phyloP scores from a whole-genome alignment of 2,113 vertebrate species.

The Manacus vitellinus region DNA sequence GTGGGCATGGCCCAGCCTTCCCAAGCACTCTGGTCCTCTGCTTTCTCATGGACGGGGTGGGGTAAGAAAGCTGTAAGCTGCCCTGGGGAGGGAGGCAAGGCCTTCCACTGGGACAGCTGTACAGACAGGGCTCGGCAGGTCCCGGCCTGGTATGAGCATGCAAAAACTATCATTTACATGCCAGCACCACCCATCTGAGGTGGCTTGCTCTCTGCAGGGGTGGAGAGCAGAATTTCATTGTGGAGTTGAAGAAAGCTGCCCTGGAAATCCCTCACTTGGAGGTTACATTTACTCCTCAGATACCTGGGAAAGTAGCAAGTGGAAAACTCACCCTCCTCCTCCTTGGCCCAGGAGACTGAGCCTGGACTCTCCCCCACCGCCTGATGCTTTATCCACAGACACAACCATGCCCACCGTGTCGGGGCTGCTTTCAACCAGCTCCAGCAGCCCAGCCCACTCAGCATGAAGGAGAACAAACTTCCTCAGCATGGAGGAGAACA shows the following conservation, averaged over 20 bases:
- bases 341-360: not conserved
- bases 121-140: not conserved
- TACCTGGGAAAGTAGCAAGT: not conserved
- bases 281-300: not conserved
- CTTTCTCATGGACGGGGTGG: not conserved
- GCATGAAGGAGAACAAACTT: not conserved
- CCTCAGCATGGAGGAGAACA: not conserved
- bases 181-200: not conserved
- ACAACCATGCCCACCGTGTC: not conserved
- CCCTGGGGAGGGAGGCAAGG: not conserved
- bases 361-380: not conserved
- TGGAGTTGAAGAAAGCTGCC: not conserved
- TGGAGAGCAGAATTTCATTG: not conserved
- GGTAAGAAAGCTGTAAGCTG: not conserved
- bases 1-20: not conserved
- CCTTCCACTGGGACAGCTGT: too few species aligned
- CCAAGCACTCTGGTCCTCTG: not conserved
- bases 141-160: rapidly evolving
- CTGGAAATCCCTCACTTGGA: not conserved
- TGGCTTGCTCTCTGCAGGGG: not conserved
- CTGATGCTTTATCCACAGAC: not conserved
- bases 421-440: not conserved
- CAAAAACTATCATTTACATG: not conserved
- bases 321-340: not conserved
- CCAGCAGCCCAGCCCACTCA: not conserved